These are phyloP conservation scores for Caenorhabditis macrosperma DNA, from an alignment of 2,888 invertebrate genomes.

Conservation along the genomic window DNA sequence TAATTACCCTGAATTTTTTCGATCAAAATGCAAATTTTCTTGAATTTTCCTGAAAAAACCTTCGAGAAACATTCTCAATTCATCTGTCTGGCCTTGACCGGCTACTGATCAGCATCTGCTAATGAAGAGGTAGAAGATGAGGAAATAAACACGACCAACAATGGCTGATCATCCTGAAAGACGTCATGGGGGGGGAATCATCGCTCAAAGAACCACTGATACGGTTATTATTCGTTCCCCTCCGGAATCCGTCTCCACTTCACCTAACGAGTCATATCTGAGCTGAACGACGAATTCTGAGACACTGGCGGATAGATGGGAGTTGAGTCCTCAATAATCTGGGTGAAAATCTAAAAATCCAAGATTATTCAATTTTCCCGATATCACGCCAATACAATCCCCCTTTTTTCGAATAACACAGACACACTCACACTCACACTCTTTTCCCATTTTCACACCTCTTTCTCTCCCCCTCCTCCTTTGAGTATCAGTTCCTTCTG, in stretches of 20 bases:
- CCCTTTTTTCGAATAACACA: background rate
- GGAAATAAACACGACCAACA: constrained; percentile 20
- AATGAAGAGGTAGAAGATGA: constrained; percentile 41
- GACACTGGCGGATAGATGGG: too few relatives aligned
- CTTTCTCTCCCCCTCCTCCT: background rate
- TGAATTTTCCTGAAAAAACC: too few relatives aligned
- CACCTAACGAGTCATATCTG: background rate
- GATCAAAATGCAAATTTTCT: background rate
- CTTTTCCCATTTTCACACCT: background rate
- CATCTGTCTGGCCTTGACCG: constrained; percentile 15
- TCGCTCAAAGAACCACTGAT: constrained; percentile 19
- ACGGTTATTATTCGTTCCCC: constrained; percentile 20
- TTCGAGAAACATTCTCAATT: background rate
- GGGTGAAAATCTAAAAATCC: constrained; percentile 4
- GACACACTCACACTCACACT: background rate
- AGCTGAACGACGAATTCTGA: constrained; percentile 3
- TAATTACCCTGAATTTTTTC: background rate
- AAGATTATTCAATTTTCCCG: constrained; percentile 28
- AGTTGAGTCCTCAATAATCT: constrained; percentile 30
- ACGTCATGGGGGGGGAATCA: constrained; percentile 7
- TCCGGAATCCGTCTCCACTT: background rate
- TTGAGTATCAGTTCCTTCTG: background rate
- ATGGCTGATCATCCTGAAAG: constrained; percentile 12
- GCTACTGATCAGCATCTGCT: constrained; percentile 21
- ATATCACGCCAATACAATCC: constrained; percentile 16